A percentile compares a stretch with the other conserved stretches of the same genome.
Evolutionary conservation across 2,113 vertebrate species (phyloP).

Genomic region (Ageneiosus marmoratus): DNA sequence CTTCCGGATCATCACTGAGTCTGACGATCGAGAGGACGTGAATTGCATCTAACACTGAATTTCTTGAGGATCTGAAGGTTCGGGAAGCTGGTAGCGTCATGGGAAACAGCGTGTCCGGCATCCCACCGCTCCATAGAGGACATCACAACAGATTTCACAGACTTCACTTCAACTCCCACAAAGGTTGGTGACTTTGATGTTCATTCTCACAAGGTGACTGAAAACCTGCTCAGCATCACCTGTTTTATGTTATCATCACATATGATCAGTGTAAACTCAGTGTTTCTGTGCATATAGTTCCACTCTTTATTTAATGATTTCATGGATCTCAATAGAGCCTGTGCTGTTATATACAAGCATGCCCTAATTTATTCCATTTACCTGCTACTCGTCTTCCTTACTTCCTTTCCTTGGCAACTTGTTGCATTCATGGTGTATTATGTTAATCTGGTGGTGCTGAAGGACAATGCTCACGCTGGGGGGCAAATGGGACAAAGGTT

Average conservation of each 20-base stretch:
- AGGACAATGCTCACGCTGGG: conserved; percentile 64
- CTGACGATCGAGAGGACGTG: neutral
- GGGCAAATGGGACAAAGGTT: neutral
- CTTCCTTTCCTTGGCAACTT: neutral
- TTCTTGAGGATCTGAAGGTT: conserved; percentile 14
- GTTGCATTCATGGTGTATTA: neutral
- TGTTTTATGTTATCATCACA: too few species aligned
- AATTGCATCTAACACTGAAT: neutral
- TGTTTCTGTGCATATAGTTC: neutral
- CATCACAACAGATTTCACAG: conserved; percentile 64
- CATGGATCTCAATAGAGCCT: neutral
- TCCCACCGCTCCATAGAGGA: conserved; percentile 64
- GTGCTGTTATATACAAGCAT: neutral
- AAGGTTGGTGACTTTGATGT: conserved; percentile 59
- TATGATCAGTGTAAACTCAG: neutral
- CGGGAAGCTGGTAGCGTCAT: conserved; percentile 45
- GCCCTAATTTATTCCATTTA: neutral
- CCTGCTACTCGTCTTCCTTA: neutral
- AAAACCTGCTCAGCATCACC: neutral
- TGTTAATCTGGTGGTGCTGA: conserved; percentile 63
- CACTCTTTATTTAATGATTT: neutral
- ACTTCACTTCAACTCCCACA: conserved; percentile 59
- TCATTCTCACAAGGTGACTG: neutral
- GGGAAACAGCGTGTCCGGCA: conserved; percentile 65
- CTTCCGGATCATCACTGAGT: neutral